Evolutionary conservation across 2,797 vertebrate species (phyloP), one percentile per base, ranked within the genome.

Genomic region (Phataginus tricuspis): DNA sequence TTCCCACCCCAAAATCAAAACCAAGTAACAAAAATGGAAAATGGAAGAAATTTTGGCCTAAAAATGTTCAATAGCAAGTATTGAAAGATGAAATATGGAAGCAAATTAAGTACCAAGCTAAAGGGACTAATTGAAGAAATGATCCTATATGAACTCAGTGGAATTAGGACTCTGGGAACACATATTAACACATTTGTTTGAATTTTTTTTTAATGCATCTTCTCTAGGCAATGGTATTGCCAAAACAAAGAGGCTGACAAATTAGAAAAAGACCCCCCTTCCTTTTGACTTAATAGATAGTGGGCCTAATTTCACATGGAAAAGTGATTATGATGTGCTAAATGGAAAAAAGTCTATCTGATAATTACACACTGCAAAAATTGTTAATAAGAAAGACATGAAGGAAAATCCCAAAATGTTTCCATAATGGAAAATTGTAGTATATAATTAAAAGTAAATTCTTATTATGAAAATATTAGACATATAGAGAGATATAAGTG

Each of bases 251-350:
- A 93, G 23, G 39, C 49, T 21, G 57, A 87, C 37, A 57, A 86
- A 21, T 64, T 83, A 84, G 79, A 74, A 89, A 61, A 59, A 84
- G 29, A 2, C 57, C 45, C 31, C 8, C 29, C 34, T 74, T 85
- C 8, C 61, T 94, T 21, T 90, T 80, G 61, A 82, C 8, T 34
- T 68, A 75, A 31, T 86, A 16, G 7, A 15, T 79, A 90, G 61
- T 57, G 57, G 34, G 13, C 63, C 51, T 72, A 34, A 8, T 74
- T 96, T 91, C 25, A 59, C 29, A 57, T 34, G 15, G 68, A 77
- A 98, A 95, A 97, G 68, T 90, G 18, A 79, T 69, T 69, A 51
- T 79, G 86, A 78, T 74, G 21, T 88, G 57, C 87, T 95, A 95
- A 91, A 11, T 85, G 55, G 83, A 89, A 91, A 45, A 92, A 77